Conservation (phyloP, 1,140 invertebrate genomes). For the Bombus ignitus region DNA sequence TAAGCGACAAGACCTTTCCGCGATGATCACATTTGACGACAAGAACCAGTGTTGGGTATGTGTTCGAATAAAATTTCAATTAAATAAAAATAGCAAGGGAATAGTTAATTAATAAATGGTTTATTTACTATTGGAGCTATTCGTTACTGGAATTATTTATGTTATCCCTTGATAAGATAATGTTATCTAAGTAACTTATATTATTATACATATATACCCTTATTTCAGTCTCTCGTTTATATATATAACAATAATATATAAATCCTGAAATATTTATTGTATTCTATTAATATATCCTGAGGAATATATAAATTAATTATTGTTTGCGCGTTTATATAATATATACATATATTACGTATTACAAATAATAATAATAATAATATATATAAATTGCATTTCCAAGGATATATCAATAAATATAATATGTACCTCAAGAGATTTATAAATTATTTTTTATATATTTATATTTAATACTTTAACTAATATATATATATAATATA, state of each 20-base stretch:
- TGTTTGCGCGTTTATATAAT: background rate
- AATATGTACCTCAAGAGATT: background rate
- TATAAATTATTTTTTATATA: no score
- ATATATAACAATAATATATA: background rate
- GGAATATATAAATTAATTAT: background rate
- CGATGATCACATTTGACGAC: background rate
- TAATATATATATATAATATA: background rate
- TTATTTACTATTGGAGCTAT: no score
- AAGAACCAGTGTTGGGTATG: slow-evolving; percentile 7
- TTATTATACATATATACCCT: background rate
- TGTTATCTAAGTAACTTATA: background rate
- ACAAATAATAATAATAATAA: background rate
- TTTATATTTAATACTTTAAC: background rate
- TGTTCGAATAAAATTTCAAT: background rate
- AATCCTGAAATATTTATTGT: background rate
- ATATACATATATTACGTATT: background rate
- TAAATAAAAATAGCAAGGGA: background rate
- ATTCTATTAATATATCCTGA: background rate
- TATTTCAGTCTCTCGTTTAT: background rate
- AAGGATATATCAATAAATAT: background rate
- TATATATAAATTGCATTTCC: background rate
- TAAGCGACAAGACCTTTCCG: slow-evolving; percentile 19
- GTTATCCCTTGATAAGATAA: background rate
- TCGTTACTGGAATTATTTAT: background rate
- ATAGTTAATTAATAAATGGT: no score